Conservation (phyloP, 2,797 vertebrate species). For the Kryptolebias ocellatus region DNA sequence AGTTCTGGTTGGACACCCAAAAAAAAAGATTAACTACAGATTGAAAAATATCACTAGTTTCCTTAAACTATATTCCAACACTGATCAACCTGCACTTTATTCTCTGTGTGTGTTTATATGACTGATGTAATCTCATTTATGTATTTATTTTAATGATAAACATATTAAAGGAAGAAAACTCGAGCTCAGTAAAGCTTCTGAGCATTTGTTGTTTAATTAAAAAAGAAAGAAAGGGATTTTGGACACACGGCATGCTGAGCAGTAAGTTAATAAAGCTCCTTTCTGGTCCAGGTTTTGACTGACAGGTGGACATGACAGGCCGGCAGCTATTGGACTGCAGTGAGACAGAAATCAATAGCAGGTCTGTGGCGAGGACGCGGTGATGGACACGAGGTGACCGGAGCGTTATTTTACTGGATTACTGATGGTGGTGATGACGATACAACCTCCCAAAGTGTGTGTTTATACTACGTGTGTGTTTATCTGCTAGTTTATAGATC, state of each 20-base stretch:
- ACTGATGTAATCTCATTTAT: no score
- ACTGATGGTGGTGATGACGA: constrained; percentile 39
- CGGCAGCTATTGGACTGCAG: constrained; percentile 61
- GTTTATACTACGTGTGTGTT: neutral
- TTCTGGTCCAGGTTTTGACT: constrained; percentile 47
- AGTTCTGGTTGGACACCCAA: no score
- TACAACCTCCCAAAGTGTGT: constrained; percentile 4
- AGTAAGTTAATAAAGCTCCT: constrained; percentile 18
- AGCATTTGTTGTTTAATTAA: no score
- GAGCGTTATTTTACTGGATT: constrained; percentile 71
- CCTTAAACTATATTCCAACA: no score
- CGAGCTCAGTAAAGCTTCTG: no score
- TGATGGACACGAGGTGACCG: constrained; percentile 57
- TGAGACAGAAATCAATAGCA: constrained; percentile 76
- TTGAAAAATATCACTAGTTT: no score
- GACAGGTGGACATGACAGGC: constrained; percentile 75
- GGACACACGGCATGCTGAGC: neutral
- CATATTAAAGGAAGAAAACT: no score
- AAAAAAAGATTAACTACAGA: no score
- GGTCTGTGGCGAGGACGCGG: constrained; percentile 46
- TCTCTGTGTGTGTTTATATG: no score
- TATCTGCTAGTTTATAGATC: constrained; percentile 5
- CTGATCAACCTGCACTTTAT: no score
- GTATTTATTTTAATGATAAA: no score
- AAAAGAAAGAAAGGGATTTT: no score